Evolutionary conservation across 1,140 invertebrate species (phyloP), one percentile per base, ranked within the genome.

Genomic region (Hyles vespertilio): DNA sequence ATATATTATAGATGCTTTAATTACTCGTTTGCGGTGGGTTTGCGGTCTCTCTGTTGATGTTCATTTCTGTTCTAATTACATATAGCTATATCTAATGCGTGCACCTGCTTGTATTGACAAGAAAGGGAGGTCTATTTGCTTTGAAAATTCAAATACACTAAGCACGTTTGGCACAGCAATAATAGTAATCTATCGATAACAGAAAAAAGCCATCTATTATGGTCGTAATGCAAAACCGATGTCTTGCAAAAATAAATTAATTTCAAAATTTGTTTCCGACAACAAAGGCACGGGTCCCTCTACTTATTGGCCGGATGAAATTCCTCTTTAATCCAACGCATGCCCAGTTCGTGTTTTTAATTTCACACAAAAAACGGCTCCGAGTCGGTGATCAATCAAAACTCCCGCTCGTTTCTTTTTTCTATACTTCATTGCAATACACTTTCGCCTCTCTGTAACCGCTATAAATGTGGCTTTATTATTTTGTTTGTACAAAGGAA

Each of bases 381-480:
- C 62, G 80, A 79, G 70, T 83, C 77, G 86, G 86, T 89, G 83
- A 89, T 89, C 84, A 89, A 89, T 89, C 86, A 89, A 84, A 89
- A 79, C 72, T 80, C 72, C 72, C 77, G 78, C 70, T 81, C 71
- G 70, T 40, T 40, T 40, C 65, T 83, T 74, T 80, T 79, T 84
- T 84, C 81, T 84, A 80, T 81, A 79, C 80, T 79, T 79, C 72
- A 87, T 80, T 80, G 81, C 84, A 80, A 72, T 84, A 81, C 69
- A 84, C 81, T 86, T 88, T 85, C 78, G 85, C 77, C 77, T 78
- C 72, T 77, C 74, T 79, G 84, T 82, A 84, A 87, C 81, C 84
- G 77, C 79, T 84, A 79, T 82, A 79, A 87, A 87, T 84, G 78
- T 77, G 69, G 70, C 74, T 83, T 79, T 85, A 83, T 83, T 79